Evolutionary conservation across 2,888 invertebrate species (phyloP).

Genomic region (Lymantria monacha): DNA sequence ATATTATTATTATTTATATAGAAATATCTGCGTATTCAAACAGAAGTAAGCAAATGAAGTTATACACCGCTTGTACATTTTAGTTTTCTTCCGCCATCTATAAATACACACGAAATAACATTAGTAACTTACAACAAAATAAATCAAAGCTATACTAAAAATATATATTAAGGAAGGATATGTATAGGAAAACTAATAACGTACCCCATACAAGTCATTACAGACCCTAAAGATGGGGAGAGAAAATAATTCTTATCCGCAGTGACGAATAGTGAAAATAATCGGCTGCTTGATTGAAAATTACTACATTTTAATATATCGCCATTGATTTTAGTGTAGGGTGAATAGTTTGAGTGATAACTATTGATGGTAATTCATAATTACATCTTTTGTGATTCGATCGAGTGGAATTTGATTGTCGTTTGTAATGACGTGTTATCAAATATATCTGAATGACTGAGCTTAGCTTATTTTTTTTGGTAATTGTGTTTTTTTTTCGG

Average conservation of each 20-base stretch:
- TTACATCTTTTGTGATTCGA: constrained; percentile 24
- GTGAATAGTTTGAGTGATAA: constrained; percentile 7
- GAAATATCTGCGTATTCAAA: no score
- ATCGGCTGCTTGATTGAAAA: constrained; percentile 52
- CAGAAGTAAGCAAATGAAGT: no score
- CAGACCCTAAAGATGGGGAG: constrained; percentile 22
- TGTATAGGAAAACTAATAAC: constrained; percentile 29
- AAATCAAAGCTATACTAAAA: background rate
- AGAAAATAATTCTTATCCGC: constrained; percentile 25
- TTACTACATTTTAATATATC: constrained; percentile 34
- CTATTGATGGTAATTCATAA: constrained; percentile 1
- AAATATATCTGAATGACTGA: no score
- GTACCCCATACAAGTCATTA: constrained; percentile 28
- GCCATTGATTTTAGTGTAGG: constrained; percentile 5
- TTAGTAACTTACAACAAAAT: background rate
- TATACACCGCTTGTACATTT: no score
- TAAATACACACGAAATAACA: no score
- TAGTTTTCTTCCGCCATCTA: no score
- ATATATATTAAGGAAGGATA: constrained; percentile 11
- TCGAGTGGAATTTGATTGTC: constrained; percentile 17
- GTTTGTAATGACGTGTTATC: background rate
- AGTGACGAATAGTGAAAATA: constrained; percentile 42
- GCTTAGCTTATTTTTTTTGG: no score
- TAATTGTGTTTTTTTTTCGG: no score
- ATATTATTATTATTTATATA: no score